These are phyloP conservation scores for Brenthis ino DNA, from an alignment of 2,888 invertebrate genomes.

Conservation along the genomic window DNA sequence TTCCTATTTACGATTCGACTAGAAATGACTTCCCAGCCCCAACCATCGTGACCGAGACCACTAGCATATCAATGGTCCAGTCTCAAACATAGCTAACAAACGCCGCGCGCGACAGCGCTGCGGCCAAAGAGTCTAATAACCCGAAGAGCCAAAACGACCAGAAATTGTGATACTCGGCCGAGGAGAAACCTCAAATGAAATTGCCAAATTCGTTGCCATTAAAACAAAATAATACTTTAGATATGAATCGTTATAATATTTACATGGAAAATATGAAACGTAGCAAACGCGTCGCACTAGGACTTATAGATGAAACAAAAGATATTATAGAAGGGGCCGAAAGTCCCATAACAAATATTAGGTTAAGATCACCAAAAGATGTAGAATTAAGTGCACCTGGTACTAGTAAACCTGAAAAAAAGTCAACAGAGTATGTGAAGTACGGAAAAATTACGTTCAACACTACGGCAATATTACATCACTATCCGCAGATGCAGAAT, in stretches of 20 bases:
- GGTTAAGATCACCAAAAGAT: conserved; percentile 52
- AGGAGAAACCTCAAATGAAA: conserved; percentile 65
- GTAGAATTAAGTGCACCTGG: conserved; percentile 62
- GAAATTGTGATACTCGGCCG: conserved; percentile 79
- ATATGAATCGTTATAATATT: conserved; percentile 73
- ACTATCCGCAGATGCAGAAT: conserved; percentile 69
- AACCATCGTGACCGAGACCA: conserved; percentile 86
- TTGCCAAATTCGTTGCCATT: conserved; percentile 75
- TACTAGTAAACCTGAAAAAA: conserved; percentile 58
- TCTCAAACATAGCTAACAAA: conserved; percentile 87
- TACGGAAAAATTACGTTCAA: conserved; percentile 76
- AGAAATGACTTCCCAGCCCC: conserved; percentile 85
- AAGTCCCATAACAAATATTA: conserved; percentile 47
- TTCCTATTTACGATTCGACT: conserved; percentile 91
- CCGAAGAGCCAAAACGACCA: conserved; percentile 54
- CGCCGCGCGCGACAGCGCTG: conserved; percentile 72
- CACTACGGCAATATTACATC: conserved; percentile 74
- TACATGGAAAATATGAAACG: conserved; percentile 72
- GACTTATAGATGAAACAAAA: conserved; percentile 68
- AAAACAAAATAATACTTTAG: conserved; percentile 72
- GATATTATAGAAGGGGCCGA: conserved; percentile 60
- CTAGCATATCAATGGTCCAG: conserved; percentile 86
- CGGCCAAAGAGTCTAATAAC: conserved; percentile 63
- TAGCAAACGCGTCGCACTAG: conserved; percentile 69
- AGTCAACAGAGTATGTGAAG: conserved; percentile 67